Base-by-base conservation (phyloP, 2,888 invertebrate species). In the Ditylenchus weischeri region DNA sequence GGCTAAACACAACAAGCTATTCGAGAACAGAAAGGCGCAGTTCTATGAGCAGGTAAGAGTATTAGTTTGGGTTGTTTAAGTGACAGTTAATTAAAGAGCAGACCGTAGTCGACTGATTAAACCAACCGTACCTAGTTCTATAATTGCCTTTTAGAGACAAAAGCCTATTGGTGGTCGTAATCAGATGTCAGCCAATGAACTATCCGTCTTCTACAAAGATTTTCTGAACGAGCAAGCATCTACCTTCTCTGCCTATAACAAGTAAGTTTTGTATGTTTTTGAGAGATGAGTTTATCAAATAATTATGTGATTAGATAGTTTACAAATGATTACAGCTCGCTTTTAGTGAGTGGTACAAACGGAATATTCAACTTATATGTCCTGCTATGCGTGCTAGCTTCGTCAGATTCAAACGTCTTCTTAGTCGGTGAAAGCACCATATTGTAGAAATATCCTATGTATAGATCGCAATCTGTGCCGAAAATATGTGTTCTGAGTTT, bases 281-380 rank as follows among this genome's bases (percentile, higher is more conserved):
- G 11, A 8, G 29, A 5, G 29, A 29, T 29, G 29, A 29, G 29
- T 5, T 5, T 29, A 29, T 29, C 29, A 5, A 29, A 29, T 29
- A 29, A 29, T 29, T 29, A 38, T 38, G 38, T 43, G 43, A 43
- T 43, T 6, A 43, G 43, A 43, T 43, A 43, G 29, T 29, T n/a
- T 29, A 43, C 11, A 43, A 43, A 15, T 43, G 10, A 43, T 8
- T 43, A 7, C 15, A 38, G 38, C 15, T 8, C 11, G n/a, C 54
- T 76, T 79, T 62, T 67, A 80, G 80, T 60, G 78, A 80, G 72
- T 80, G 80, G 80, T 80, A 80, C 65, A 60, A 68, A 18, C 75
- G 79, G 19, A 80, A 80, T 67, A 70, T 79, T 54, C 62, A 68
- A 7, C 69, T 80, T 19, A 80, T 80, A 21, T 79, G 76, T 76